These are phyloP conservation scores for Urosaurus nigricauda DNA, from an alignment of 2,797 vertebrate genomes.

Conservation along the genomic window DNA sequence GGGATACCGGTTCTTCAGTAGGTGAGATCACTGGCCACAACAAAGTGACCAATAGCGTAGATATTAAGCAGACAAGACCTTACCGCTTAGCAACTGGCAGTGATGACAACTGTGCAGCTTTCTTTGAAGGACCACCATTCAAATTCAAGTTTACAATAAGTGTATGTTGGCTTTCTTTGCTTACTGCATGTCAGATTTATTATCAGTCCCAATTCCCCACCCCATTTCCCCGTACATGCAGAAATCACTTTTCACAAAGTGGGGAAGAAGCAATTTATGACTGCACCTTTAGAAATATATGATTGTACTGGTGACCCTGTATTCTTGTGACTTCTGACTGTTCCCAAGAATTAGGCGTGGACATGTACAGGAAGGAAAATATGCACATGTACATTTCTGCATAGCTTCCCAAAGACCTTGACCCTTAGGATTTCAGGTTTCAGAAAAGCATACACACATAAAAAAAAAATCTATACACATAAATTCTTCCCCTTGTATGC, in stretches of 20 bases:
- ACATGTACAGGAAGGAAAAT: background rate
- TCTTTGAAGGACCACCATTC: conserved; percentile 94
- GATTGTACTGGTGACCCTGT: background rate
- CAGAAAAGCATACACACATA: background rate
- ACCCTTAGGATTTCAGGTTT: background rate
- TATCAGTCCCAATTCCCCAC: background rate
- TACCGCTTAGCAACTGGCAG: conserved; percentile 90
- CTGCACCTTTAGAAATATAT: background rate
- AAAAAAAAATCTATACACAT: background rate
- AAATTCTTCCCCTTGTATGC: background rate
- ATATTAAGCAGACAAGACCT: conserved; percentile 91
- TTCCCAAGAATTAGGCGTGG: background rate
- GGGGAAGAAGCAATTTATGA: background rate
- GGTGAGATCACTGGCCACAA: conserved; percentile 90
- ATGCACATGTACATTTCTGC: background rate
- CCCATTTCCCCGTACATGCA: no score
- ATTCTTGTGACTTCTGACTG: background rate
- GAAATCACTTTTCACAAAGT: background rate
- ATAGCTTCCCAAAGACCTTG: background rate
- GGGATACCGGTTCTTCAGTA: conserved; percentile 94
- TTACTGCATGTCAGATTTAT: conserved; percentile 7
- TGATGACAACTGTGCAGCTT: conserved; percentile 88
- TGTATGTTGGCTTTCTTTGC: conserved; percentile 79
- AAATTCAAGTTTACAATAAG: conserved; percentile 91
- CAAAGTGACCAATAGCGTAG: conserved; percentile 93